A percentile compares a stretch with the other conserved stretches of the same genome.
Evolutionary conservation across 2,797 vertebrate species (phyloP).

Genomic region (Smutsia temminckii): DNA sequence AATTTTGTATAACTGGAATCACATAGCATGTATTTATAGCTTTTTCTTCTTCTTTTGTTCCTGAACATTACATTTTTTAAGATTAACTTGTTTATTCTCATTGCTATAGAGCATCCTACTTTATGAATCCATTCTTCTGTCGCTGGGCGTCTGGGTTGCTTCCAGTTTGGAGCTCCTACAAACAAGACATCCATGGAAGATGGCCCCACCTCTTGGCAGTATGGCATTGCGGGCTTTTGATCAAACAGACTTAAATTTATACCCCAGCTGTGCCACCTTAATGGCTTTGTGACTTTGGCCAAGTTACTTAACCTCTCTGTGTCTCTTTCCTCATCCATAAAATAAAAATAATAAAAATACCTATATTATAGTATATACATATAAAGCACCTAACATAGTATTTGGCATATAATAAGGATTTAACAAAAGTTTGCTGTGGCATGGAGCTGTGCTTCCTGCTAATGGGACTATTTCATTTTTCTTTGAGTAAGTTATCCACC

Average conservation of each 20-base stretch:
- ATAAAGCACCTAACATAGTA: not conserved
- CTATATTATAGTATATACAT: not conserved
- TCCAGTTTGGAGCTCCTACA: not conserved
- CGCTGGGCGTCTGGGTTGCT: not conserved
- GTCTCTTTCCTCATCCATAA: not conserved
- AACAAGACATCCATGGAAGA: not conserved
- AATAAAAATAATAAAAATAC: not conserved
- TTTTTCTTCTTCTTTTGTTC: not conserved
- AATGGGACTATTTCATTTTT: not conserved
- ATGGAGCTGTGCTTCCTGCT: not conserved
- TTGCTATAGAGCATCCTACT: not conserved
- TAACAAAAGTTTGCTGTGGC: not conserved
- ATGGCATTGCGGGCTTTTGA: not conserved
- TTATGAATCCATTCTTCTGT: not conserved
- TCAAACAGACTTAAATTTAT: not conserved
- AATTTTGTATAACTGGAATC: not conserved
- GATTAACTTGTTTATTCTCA: not conserved
- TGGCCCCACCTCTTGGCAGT: too few species aligned
- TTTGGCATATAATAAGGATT: not conserved
- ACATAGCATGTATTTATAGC: not conserved
- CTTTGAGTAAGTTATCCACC: not conserved
- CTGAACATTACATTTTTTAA: not conserved
- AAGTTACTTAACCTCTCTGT: not conserved
- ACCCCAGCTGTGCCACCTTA: not conserved
- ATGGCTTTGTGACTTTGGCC: not conserved